Evolutionary conservation across 1,140 invertebrate genomes (phyloP).

Genomic region (Spodoptera litura): DNA sequence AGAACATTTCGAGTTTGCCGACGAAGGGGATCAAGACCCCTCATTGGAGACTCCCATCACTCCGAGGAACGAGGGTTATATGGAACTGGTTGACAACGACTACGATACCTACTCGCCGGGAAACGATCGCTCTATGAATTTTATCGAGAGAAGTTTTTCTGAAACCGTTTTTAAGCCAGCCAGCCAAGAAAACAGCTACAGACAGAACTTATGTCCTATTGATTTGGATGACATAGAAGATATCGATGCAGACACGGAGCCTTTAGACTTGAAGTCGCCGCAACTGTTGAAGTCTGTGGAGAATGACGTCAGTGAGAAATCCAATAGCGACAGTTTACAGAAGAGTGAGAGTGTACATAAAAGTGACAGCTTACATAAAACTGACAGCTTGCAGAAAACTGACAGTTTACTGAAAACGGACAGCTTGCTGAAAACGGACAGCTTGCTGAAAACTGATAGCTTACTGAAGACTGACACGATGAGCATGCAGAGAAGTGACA

Average conservation of each 20-base stretch:
- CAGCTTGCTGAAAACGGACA: not conserved
- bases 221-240: conserved; percentile 25
- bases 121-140: conserved; percentile 86
- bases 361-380: no score
- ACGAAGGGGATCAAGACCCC: conserved; percentile 79
- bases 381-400: conserved; percentile 9
- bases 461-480: conserved; percentile 1
- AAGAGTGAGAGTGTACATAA: conserved; percentile 36
- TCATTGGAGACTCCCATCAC: conserved; percentile 66
- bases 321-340: conserved; percentile 21
- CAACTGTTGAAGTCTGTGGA: conserved; percentile 55
- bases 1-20: conserved; percentile 80
- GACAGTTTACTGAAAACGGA: not conserved
- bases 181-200: conserved; percentile 51
- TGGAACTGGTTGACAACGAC: conserved; percentile 80
- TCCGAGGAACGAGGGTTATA: conserved; percentile 76
- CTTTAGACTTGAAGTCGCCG: conserved; percentile 51
- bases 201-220: conserved; percentile 30
- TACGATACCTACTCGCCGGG: conserved; percentile 71
- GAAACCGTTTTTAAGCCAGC: conserved; percentile 71
- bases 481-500: conserved; percentile 19
- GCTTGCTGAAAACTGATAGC: conserved; percentile 1
- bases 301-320: conserved; percentile 53
- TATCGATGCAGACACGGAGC: conserved; percentile 25
- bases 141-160: conserved; percentile 83